These are phyloP conservation scores for Drosophila yooni DNA, from an alignment of 2,888 invertebrate genomes.

Conservation along the genomic window DNA sequence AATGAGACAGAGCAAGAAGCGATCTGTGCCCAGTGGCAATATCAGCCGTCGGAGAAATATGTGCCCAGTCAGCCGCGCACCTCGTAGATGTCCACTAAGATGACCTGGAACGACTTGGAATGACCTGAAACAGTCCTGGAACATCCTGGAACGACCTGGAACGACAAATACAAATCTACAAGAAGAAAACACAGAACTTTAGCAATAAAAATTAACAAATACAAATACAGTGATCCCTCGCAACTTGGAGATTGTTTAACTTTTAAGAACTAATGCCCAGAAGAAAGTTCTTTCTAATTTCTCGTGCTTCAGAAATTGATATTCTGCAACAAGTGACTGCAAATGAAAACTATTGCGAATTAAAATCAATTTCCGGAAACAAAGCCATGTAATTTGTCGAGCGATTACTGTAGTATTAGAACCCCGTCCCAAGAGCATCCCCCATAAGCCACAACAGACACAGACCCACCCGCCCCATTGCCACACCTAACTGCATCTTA, in stretches of 20 bases:
- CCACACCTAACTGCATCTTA: conserved; percentile 1
- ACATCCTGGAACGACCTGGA: conserved; percentile 15
- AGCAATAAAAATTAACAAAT: conserved; percentile 17
- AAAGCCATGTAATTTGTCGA: not conserved
- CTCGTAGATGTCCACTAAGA: conserved; percentile 44
- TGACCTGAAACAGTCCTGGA: conserved; percentile 2
- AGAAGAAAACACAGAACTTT: conserved; percentile 17
- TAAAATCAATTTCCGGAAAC: not conserved
- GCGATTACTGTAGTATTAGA: conserved; percentile 16
- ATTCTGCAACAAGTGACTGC: not conserved
- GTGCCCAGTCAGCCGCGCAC: conserved; percentile 85
- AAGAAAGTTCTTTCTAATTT: not conserved
- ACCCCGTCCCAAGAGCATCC: not conserved
- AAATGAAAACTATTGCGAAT: not conserved
- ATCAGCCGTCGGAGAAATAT: conserved; percentile 88
- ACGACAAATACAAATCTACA: conserved; percentile 40
- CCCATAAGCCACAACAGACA: not conserved
- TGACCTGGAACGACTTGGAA: conserved; percentile 22
- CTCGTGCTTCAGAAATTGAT: not conserved
- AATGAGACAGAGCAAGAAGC: conserved; percentile 87
- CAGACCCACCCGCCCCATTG: not conserved
- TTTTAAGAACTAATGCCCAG: not conserved
- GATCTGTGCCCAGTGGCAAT: conserved; percentile 88
- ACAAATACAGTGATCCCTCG: not conserved
- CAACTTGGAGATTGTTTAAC: not conserved